A percentile compares a stretch with the other conserved stretches of the same genome.
Conservation (phyloP, 2,797 vertebrate species). For the Ctenosaura bakeri region DNA sequence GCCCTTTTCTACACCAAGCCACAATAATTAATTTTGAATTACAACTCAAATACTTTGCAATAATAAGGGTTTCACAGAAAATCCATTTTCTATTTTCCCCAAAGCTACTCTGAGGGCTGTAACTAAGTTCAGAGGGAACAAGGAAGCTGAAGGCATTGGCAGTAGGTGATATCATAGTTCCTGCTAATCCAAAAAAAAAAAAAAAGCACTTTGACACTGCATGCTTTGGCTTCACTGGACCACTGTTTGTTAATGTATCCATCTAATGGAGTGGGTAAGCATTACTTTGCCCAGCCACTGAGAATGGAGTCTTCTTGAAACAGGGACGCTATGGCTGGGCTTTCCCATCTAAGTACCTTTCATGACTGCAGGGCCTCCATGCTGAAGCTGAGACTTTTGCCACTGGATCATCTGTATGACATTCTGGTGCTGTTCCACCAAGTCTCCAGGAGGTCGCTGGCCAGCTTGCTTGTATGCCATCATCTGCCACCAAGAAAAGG, state of each 20-base stretch:
- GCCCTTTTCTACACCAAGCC: too few relatives aligned
- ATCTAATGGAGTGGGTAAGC: neutral
- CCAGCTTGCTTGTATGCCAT: conserved; percentile 81
- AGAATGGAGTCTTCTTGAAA: neutral
- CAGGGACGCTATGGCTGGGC: neutral
- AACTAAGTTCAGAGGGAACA: too few relatives aligned
- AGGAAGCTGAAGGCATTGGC: too few relatives aligned
- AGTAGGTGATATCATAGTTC: too few relatives aligned
- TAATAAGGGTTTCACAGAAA: too few relatives aligned
- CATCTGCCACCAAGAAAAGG: conserved; percentile 78
- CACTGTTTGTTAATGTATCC: neutral
- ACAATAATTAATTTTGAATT: too few relatives aligned
- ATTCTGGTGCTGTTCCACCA: conserved; percentile 86
- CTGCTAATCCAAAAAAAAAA: too few relatives aligned
- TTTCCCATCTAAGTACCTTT: conserved; percentile 74
- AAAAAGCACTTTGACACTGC: too few relatives aligned
- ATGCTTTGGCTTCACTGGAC: too few relatives aligned
- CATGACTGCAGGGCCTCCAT: conserved; percentile 78
- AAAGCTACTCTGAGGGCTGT: too few relatives aligned
- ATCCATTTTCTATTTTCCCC: neutral
- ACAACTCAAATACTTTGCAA: too few relatives aligned
- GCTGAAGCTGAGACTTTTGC: conserved; percentile 88
- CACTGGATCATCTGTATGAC: conserved; percentile 85
- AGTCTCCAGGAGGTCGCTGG: conserved; percentile 83
- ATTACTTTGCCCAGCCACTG: neutral